Base-by-base conservation (phyloP, 1,140 invertebrate species). In the Drosophila saltans region DNA sequence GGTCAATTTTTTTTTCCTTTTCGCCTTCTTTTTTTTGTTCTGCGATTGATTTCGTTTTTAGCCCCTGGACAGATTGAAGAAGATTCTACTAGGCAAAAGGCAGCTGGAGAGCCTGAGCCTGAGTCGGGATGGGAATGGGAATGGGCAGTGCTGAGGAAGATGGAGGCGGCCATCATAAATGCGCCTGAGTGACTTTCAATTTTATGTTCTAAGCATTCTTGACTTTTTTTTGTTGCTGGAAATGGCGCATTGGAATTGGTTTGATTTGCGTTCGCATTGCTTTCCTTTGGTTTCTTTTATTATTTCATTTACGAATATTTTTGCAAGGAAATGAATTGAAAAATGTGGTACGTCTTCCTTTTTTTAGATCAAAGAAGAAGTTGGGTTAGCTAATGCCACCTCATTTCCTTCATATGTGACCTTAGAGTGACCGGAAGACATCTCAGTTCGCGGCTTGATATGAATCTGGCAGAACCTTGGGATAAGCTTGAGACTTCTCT, bases 11-110 rank as follows among this genome's bases (percentile, higher is more conserved):
- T 85, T 81, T 52, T 36, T 36, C 6, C 6, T 36, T 36, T 36
- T 36, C 28, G 2, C 4, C 28, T 36, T 36, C 0, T 36, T 36
- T 26, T 9, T n/a, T 26, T 16, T 48, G 45, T 48, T 48, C 45
- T 21, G 52, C 57, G 60, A 73, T 79, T 85, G 81, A 81, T 69
- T 78, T 85, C 62, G 58, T 9, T 61, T 80, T 71, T 76, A 30
- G 70, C 70, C 78, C 39, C 71, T 75, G 72, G 70, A 56, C 71
- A 72, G 68, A 72, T 78, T 77, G 78, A 69, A 66, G 7, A 69
- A 21, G 21, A 40, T 28, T 68, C 16, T 52, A 26, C 45, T 52
- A 52, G 45, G 45, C 45, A 26, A 52, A 52, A 52, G 45, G 45
- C 45, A 52, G 45, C 21, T 52, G 21, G 21, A 52, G 24, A 26